Evolutionary conservation across 2,888 invertebrate species (phyloP).

Genomic region (Melanchra persicariae): DNA sequence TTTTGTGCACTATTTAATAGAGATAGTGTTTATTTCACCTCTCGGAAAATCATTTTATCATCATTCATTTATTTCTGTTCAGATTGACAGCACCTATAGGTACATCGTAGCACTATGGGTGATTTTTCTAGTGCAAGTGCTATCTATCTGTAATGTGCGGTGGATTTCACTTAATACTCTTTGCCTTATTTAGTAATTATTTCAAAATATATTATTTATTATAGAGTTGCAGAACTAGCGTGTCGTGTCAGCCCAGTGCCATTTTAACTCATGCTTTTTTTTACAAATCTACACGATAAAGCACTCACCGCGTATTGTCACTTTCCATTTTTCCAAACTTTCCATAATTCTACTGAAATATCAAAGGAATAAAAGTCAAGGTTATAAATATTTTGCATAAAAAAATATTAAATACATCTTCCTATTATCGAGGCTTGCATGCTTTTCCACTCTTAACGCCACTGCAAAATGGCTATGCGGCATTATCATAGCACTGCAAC

Average conservation of each 20-base stretch:
- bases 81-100: too few relatives aligned
- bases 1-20: not conserved
- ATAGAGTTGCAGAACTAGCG: not conserved
- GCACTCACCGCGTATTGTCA: not conserved
- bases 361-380: constrained; percentile 38
- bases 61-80: not conserved
- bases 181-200: too few relatives aligned
- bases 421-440: constrained; percentile 40
- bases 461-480: constrained; percentile 67
- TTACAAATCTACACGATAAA: not conserved
- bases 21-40: not conserved
- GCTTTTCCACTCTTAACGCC: constrained; percentile 47
- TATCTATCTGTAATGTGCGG: too few relatives aligned
- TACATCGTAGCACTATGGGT: too few relatives aligned
- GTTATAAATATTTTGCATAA: constrained; percentile 22
- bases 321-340: too few relatives aligned
- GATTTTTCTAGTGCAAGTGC: too few relatives aligned
- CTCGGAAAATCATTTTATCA: not conserved
- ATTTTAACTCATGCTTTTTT: not conserved
- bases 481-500: constrained; percentile 49
- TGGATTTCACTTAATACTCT: too few relatives aligned
- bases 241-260: too few relatives aligned
- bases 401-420: constrained; percentile 21
- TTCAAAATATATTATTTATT: too few relatives aligned
- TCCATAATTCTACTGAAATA: constrained; percentile 14